Evolutionary conservation across 2,797 vertebrate genomes (phyloP).

Genomic region (Anas bernieri): DNA sequence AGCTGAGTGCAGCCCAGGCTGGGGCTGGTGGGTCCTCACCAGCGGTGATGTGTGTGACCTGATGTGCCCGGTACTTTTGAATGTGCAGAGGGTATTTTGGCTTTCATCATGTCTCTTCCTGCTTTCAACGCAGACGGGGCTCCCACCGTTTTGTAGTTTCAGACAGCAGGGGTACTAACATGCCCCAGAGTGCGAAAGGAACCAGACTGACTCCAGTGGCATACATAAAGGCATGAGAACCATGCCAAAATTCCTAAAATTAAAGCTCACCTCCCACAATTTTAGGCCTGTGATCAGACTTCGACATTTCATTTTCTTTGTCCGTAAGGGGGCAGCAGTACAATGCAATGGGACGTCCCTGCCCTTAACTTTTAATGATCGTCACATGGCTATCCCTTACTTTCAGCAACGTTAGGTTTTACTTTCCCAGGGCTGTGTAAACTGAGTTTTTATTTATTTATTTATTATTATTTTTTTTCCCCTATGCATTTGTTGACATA

Average conservation of each 20-base stretch:
- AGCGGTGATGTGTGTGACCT: accelerated
- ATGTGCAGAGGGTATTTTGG: background rate
- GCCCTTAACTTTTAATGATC: background rate
- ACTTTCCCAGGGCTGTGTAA: background rate
- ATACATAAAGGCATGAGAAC: background rate
- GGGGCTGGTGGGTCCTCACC: accelerated
- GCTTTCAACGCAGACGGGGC: background rate
- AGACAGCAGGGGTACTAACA: accelerated
- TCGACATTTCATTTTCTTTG: background rate
- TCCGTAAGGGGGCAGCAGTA: slow-evolving; percentile 76
- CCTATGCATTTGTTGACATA: background rate
- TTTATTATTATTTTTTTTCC: background rate
- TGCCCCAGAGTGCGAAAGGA: background rate
- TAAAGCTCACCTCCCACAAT: background rate
- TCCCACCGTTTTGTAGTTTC: background rate
- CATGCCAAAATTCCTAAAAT: background rate
- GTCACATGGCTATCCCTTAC: accelerated
- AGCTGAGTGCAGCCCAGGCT: background rate
- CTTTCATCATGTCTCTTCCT: accelerated
- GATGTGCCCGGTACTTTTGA: background rate
- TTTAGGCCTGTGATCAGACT: background rate
- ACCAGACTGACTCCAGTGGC: accelerated
- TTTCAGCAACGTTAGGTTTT: background rate
- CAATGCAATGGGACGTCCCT: background rate
- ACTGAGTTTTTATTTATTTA: background rate